These are phyloP conservation scores for Lichenostomus cassidix DNA, from an alignment of 2,113 vertebrate species.

Conservation along the genomic window DNA sequence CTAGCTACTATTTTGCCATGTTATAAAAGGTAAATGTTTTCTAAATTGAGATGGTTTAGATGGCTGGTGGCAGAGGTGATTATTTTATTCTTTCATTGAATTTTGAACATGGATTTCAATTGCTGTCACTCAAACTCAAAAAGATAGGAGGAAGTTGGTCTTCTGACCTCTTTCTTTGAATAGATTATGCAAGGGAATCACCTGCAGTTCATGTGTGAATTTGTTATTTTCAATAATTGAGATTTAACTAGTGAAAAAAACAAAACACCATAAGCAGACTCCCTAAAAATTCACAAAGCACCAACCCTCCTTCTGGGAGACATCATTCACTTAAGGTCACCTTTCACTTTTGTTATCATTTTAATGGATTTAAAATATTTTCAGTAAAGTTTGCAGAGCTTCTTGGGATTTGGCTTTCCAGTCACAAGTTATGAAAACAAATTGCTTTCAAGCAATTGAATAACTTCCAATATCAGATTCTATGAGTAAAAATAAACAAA, in stretches of 20 bases:
- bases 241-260: not conserved
- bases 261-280: not conserved
- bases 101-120: not conserved
- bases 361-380: not conserved
- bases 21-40: not conserved
- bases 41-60: not conserved
- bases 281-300: not conserved
- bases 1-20: not conserved
- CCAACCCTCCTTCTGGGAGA: not conserved
- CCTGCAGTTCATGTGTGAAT: not conserved
- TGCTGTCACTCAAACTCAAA: not conserved
- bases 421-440: constrained; percentile 4
- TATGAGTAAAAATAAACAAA: constrained; percentile 6
- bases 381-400: not conserved
- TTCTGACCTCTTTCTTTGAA: not conserved
- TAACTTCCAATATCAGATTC: constrained; percentile 4
- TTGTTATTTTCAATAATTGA: not conserved
- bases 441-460: constrained; percentile 1
- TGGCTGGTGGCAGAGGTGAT: not conserved
- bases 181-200: not conserved
- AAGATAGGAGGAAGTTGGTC: not conserved
- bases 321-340: not conserved
- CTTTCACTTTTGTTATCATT: not conserved
- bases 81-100: not conserved
- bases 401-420: not conserved